Conservation (phyloP, 2,888 invertebrate genomes). For the Caenorhabditis sp. region DNA sequence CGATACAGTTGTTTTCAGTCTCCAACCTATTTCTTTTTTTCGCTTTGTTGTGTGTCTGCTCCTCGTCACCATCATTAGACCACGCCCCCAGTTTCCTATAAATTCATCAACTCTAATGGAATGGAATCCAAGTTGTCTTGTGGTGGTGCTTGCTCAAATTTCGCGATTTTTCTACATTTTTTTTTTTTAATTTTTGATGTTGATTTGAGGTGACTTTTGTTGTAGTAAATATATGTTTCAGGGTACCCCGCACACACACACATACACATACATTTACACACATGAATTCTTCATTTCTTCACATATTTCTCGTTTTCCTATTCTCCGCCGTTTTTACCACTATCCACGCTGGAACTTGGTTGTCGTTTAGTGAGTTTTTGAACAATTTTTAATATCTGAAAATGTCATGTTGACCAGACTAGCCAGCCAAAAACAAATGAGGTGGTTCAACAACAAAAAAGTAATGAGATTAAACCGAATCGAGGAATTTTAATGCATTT, state of each 20-base stretch:
- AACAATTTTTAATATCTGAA: too few species aligned
- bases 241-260: neutral
- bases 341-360: constrained; percentile 34
- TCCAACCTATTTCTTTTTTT: too few species aligned
- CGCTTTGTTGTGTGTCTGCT: too few species aligned
- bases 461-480: too few species aligned
- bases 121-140: constrained; percentile 5
- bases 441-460: neutral
- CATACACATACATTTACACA: too few species aligned
- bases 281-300: constrained; percentile 8
- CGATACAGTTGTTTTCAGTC: too few species aligned
- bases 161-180: neutral
- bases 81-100: neutral
- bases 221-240: neutral
- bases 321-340: neutral
- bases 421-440: neutral
- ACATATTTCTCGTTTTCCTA: constrained; percentile 10
- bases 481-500: too few species aligned
- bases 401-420: too few species aligned
- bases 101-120: constrained; percentile 39
- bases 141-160: too few species aligned
- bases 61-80: neutral
- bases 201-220: neutral
- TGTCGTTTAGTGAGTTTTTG: constrained; percentile 33
- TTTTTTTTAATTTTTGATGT: neutral